phyloP scores from a whole-genome alignment of 2,888 invertebrate species.

The Gandaritis pyraliata region DNA sequence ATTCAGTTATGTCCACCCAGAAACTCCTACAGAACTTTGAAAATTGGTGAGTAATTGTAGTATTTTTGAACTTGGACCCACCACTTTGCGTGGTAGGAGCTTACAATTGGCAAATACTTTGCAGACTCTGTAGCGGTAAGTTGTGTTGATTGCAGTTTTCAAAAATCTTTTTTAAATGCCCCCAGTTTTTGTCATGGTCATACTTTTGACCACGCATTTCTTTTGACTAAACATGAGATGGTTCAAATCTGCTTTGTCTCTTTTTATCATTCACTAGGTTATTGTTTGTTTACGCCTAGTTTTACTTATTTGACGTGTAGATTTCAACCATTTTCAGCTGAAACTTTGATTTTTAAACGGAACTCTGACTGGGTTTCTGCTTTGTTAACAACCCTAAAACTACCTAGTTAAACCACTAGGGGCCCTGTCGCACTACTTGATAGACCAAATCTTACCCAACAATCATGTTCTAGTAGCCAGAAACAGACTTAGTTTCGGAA shows the following conservation, averaged over 20 bases:
- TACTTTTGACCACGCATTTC: not conserved
- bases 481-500: too few relatives aligned
- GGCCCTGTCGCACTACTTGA: not conserved
- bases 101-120: constrained; percentile 5
- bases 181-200: not conserved
- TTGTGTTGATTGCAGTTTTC: constrained; percentile 8
- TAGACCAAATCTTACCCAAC: not conserved
- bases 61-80: not conserved
- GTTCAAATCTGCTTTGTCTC: constrained; percentile 2
- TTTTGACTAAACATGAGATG: constrained; percentile 1
- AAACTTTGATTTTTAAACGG: not conserved
- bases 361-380: constrained; percentile 2
- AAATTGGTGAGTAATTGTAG: constrained; percentile 2
- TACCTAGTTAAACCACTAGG: not conserved
- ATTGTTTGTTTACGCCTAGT: not conserved
- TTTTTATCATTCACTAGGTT: too few relatives aligned
- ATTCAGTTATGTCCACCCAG: not conserved
- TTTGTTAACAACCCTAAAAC: constrained; percentile 5
- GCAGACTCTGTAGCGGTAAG: constrained; percentile 11
- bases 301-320: not conserved
- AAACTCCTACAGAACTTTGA: constrained; percentile 1
- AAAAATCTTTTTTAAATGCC: constrained; percentile 2
- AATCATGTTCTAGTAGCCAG: not conserved
- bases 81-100: not conserved
- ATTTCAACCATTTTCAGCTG: constrained; percentile 1